A percentile compares a stretch with the other conserved stretches of the same genome.
Evolutionary conservation across 2,888 invertebrate species (phyloP).

Genomic region (Neoitamus cyanurus): DNA sequence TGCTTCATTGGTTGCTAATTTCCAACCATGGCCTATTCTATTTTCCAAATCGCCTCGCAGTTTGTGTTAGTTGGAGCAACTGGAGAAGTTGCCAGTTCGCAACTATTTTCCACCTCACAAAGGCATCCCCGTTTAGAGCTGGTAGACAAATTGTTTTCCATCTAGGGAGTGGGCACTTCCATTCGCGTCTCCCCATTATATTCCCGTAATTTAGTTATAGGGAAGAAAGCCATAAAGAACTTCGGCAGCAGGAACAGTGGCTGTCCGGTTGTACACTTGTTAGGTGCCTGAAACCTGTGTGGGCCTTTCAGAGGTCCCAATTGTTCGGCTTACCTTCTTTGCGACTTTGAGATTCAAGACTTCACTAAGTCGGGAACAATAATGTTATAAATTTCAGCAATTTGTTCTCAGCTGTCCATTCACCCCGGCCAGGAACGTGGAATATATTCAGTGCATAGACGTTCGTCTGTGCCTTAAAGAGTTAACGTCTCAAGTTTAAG

Average conservation of each 20-base stretch:
- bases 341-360: slow-evolving; percentile 19
- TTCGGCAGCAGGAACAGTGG: slow-evolving; percentile 10
- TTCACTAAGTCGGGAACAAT: slow-evolving; percentile 33
- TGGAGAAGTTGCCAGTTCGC: neutral
- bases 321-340: neutral
- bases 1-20: neutral
- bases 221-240: slow-evolving; percentile 41
- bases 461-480: too few species aligned
- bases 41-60: neutral
- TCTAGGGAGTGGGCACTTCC: slow-evolving; percentile 25
- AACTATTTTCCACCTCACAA: slow-evolving; percentile 3
- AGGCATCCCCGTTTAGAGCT: neutral
- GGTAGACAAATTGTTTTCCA: slow-evolving; percentile 32
- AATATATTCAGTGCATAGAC: too few species aligned
- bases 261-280: slow-evolving; percentile 13
- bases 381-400: slow-evolving; percentile 45
- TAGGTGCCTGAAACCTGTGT: slow-evolving; percentile 32
- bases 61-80: neutral
- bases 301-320: slow-evolving; percentile 32
- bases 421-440: too few species aligned
- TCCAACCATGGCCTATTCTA: neutral
- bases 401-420: slow-evolving; percentile 20
- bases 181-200: slow-evolving; percentile 20
- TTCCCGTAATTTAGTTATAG: slow-evolving; percentile 42
- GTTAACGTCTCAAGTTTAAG: too few species aligned